Base-by-base conservation (phyloP, 2,888 invertebrate species). In the Spicauda simplicius region DNA sequence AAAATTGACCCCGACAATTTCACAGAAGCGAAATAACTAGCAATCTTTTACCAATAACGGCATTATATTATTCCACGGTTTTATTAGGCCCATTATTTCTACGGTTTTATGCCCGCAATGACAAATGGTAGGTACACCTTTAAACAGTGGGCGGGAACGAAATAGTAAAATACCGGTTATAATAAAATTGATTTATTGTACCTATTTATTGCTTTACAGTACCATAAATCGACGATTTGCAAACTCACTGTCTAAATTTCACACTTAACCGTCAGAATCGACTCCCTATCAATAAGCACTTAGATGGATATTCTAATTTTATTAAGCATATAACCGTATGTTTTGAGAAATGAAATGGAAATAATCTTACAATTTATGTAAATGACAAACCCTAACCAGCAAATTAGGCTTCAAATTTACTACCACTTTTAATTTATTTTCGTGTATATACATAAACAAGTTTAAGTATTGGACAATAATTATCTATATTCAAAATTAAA, bases 101-200 rank as follows among this genome's bases (percentile, higher is more conserved):
- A 56, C 66, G 66, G 55, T 61, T 67, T 61, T 52, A 67, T 56
- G 41, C 48, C 18, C 50, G 60, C 61, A 61, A 61, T 67, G 67
- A 67, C 67, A 67, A 67, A 67, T 67, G 61, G 67, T 37, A 67
- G 61, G 56, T 67, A 67, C 48, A 50, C 62, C 52, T 67, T 57
- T 52, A 53, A 57, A 52, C 41, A 57, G 67, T 62, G 52, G 67
- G 67, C 57, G 61, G 56, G 67, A 61, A 61, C 66, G 56, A 57
- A 62, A 52, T 62, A 67, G 67, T 67, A 57, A 67, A 67, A 67
- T 67, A 67, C 62, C 52, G 62, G 67, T 67, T 62, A 67, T 67
- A 67, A 67, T 67, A 67, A 67, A 67, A 67, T 62, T 67, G 67
- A 67, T 67, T 62, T 62, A 67, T 67, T 25, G 30, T 41, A 50